These are phyloP conservation scores for Eurytoma adleriae DNA, from an alignment of 2,888 invertebrate genomes.

Conservation along the genomic window DNA sequence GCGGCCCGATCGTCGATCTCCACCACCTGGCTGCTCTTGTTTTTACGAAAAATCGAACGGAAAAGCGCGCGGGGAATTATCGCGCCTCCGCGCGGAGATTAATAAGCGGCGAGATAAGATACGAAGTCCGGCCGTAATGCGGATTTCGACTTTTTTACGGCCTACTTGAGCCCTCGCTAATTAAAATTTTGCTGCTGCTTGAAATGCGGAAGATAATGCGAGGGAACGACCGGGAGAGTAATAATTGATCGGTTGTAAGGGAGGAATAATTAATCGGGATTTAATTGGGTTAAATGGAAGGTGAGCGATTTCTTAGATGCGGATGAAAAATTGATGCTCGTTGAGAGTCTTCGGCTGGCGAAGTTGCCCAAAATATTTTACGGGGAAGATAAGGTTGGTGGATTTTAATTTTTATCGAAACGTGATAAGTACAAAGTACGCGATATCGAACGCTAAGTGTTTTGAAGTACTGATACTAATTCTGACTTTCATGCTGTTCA, in stretches of 20 bases:
- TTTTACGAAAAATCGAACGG: conserved; percentile 1
- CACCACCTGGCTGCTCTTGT: not conserved
- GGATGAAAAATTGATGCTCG: too few relatives aligned
- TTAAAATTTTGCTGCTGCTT: conserved; percentile 16
- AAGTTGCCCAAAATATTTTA: too few relatives aligned
- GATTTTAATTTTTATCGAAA: too few relatives aligned
- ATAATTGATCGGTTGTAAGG: too few relatives aligned
- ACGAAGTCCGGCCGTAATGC: conserved; percentile 10
- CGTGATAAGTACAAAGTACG: too few relatives aligned
- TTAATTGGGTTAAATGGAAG: not conserved
- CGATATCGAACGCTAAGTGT: too few relatives aligned
- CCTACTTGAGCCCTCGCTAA: conserved; percentile 14
- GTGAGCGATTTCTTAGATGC: not conserved
- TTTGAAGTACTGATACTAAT: too few relatives aligned
- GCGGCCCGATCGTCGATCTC: not conserved
- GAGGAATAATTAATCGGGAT: too few relatives aligned
- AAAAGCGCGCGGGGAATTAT: conserved; percentile 12
- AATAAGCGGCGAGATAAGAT: conserved; percentile 41
- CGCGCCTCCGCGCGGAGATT: not conserved
- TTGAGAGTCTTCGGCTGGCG: too few relatives aligned
- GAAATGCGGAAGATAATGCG: not conserved
- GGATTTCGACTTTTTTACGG: conserved; percentile 4
- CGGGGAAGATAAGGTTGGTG: too few relatives aligned
- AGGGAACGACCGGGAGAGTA: too few relatives aligned
- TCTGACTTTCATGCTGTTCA: too few relatives aligned